Evolutionary conservation across 2,888 invertebrate genomes (phyloP), one percentile per base, ranked within the genome.

Genomic region (Thelaira solivaga): DNA sequence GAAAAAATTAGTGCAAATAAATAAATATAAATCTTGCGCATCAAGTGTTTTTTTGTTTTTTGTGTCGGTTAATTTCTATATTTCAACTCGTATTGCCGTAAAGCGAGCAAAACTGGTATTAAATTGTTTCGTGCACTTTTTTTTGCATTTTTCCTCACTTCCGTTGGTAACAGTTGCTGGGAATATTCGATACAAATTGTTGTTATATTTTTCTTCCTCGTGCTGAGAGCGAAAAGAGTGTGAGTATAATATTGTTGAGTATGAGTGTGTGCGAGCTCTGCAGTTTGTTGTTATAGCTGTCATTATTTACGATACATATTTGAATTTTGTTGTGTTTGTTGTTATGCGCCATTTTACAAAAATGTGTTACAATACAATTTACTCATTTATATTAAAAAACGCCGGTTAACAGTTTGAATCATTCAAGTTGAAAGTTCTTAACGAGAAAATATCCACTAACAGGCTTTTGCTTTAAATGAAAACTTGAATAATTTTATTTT

Each of bases 111-210:
- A 64, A 64, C 22, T 51, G 65, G 57, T 41, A 51, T 45, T 74
- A 39, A 61, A 74, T 61, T 53, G 67, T 74, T 51, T 62, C 53
- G 55, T 69, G 39, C 55, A n/a, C 16, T 72, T 34, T 49, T n/a
- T n/a, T 22, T 53, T 69, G 49, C 43, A 13, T 55, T 72, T n/a
- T 47, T 55, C n/a, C 55, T 69, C 53, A 78, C 61, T 36, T 71
- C 57, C 59, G 67, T 20, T 68, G 69, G 59, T 76, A 73, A 73
- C 69, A 61, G 49, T 49, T 47, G 53, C 39, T 71, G 69, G 61
- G 69, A 65, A 80, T 11, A 74, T 59, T 71, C 80, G 73, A 81
- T 76, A 80, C 78, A 80, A 71, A 57, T 77, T 77, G 80, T 77
- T 80, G 76, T 76, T 76, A 69, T 49, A 68, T 55, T 31, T 24